A percentile compares a stretch with the other conserved stretches of the same genome.
Conservation (phyloP, 2,113 vertebrate genomes). For the Ictalurus furcatus region DNA sequence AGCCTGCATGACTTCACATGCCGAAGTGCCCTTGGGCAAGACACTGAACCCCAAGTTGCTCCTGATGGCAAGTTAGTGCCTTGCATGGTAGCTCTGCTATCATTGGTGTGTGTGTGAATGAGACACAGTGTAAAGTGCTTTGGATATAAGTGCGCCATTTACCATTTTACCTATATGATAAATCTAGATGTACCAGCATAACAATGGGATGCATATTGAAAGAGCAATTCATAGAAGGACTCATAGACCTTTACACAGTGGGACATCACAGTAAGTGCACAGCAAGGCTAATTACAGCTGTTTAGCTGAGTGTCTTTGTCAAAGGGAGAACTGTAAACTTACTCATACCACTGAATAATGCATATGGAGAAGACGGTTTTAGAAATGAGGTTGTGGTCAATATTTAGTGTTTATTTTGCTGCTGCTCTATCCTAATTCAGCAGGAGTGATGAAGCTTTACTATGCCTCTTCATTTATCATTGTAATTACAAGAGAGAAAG, state of each 20-base stretch:
- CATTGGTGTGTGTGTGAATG: too few relatives aligned
- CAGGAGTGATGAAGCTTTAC: conserved; percentile 33
- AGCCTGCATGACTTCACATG: too few relatives aligned
- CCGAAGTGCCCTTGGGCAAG: too few relatives aligned
- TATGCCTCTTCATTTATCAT: conserved; percentile 42
- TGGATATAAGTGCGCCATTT: too few relatives aligned
- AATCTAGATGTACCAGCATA: conserved; percentile 60
- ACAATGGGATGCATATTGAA: conserved; percentile 46
- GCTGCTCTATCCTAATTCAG: conserved; percentile 32
- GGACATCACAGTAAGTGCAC: conserved; percentile 20
- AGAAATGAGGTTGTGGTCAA: conserved; percentile 23
- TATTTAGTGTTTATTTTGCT: conserved; percentile 27
- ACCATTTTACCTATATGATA: conserved; percentile 44
- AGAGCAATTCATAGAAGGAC: conserved; percentile 52
- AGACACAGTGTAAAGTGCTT: too few relatives aligned
- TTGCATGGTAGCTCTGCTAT: too few relatives aligned
- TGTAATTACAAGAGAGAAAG: conserved; percentile 50
- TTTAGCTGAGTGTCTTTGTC: background rate
- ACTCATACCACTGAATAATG: conserved; percentile 15
- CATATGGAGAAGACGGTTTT: conserved; percentile 13
- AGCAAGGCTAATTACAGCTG: conserved; percentile 15
- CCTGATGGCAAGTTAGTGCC: too few relatives aligned
- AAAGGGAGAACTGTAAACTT: conserved; percentile 6
- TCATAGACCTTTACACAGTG: conserved; percentile 6
- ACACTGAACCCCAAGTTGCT: too few relatives aligned